Evolutionary conservation across 2,888 invertebrate species (phyloP).

Genomic region (Sinelater perroti): DNA sequence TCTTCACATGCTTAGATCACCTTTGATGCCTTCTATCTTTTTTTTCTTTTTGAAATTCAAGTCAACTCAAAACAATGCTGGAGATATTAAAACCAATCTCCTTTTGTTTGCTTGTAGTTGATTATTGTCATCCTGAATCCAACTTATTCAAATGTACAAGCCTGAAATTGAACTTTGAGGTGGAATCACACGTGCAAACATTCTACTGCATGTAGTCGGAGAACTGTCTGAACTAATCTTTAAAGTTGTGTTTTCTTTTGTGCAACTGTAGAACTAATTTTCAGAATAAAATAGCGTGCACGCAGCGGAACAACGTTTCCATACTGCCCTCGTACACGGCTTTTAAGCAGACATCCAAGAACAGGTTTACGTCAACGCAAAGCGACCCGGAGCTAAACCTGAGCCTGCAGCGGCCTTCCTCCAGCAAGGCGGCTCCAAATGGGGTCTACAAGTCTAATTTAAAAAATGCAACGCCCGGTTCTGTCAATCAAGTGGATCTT

Average conservation of each 20-base stretch:
- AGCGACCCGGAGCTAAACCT: constrained; percentile 2
- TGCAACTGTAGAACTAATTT: neutral
- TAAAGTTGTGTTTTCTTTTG: neutral
- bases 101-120: no score
- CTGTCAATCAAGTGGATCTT: constrained; percentile 32
- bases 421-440: constrained; percentile 7
- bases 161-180: no score
- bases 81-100: no score
- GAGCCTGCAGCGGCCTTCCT: neutral
- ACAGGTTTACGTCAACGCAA: constrained; percentile 43
- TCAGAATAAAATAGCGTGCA: neutral
- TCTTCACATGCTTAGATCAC: no score
- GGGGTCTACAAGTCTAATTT: no score
- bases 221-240: neutral
- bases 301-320: constrained; percentile 39
- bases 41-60: no score
- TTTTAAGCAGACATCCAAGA: constrained; percentile 45
- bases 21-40: no score
- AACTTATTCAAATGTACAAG: no score
- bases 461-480: neutral
- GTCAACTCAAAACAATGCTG: no score
- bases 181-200: no score
- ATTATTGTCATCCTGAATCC: no score
- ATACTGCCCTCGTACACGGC: constrained; percentile 47
- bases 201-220: no score